phyloP scores from a whole-genome alignment of 2,113 vertebrate species.

The Mastomys coucha region DNA sequence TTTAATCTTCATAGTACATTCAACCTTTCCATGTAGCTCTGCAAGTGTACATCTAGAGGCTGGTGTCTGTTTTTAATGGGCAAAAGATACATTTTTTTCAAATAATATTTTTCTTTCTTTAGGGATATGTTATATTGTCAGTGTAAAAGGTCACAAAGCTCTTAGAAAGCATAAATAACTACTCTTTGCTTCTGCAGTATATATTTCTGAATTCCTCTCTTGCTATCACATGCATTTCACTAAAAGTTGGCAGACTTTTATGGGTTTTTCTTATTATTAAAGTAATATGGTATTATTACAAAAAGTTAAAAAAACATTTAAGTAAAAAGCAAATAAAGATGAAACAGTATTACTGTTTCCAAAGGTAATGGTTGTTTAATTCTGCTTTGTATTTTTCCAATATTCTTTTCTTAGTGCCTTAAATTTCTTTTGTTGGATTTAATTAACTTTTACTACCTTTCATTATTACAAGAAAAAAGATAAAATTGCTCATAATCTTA shows the following conservation, averaged over 20 bases:
- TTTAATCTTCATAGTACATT: neutral
- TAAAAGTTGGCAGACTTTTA: neutral
- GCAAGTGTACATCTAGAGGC: neutral
- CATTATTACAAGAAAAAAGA: neutral
- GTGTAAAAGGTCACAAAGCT: neutral
- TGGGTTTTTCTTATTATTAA: conserved; percentile 33
- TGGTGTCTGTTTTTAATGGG: neutral
- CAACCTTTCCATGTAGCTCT: neutral
- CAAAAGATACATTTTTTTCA: neutral
- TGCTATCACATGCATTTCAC: neutral
- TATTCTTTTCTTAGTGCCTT: neutral
- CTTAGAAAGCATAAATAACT: neutral
- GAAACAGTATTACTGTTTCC: neutral
- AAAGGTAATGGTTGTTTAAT: neutral
- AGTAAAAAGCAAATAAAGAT: conserved; percentile 33
- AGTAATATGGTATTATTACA: conserved; percentile 17
- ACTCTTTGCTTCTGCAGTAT: neutral
- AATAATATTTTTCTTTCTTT: neutral
- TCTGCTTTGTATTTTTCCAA: neutral
- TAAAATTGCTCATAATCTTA: neutral
- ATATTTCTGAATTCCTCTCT: neutral
- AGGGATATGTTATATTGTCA: neutral
- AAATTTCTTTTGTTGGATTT: conserved; percentile 41
- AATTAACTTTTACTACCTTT: conserved; percentile 21
- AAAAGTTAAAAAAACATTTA: neutral